Evolutionary conservation across 2,888 invertebrate genomes (phyloP).

Genomic region (Melieria crassipennis): DNA sequence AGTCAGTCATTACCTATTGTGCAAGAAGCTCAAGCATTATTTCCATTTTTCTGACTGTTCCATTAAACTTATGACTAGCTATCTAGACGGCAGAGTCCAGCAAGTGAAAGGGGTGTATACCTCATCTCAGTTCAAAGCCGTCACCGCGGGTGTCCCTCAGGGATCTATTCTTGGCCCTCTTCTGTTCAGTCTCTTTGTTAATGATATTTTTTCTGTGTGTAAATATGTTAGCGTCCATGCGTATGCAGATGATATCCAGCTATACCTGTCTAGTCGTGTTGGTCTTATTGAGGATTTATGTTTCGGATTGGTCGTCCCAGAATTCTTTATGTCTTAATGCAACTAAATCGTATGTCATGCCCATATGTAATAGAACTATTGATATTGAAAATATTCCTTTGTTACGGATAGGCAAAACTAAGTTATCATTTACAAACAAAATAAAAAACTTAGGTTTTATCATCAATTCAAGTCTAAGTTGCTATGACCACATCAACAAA

Average conservation of each 20-base stretch:
- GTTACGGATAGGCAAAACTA: conserved; percentile 6
- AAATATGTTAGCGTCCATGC: too few relatives aligned
- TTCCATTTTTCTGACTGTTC: not conserved
- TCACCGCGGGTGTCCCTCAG: too few relatives aligned
- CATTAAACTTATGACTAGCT: too few relatives aligned
- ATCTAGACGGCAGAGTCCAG: too few relatives aligned
- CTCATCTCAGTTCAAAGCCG: too few relatives aligned
- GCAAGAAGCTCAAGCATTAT: not conserved
- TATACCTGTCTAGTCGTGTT: not conserved
- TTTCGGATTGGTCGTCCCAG: not conserved
- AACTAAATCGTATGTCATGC: conserved; percentile 2
- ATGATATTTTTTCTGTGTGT: too few relatives aligned
- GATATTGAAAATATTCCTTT: not conserved
- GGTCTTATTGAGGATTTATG: conserved; percentile 7
- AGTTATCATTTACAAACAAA: not conserved
- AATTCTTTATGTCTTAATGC: not conserved
- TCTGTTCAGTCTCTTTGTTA: too few relatives aligned
- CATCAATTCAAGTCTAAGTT: conserved; percentile 2
- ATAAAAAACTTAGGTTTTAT: conserved; percentile 6
- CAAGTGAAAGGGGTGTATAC: too few relatives aligned
- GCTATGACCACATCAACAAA: not conserved
- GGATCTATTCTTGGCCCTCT: too few relatives aligned
- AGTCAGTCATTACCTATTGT: conserved; percentile 2
- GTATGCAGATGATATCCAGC: not conserved
- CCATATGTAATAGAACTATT: not conserved